These are phyloP conservation scores for Darevskia nairensis DNA, from an alignment of 2,797 vertebrate genomes.

Conservation along the genomic window DNA sequence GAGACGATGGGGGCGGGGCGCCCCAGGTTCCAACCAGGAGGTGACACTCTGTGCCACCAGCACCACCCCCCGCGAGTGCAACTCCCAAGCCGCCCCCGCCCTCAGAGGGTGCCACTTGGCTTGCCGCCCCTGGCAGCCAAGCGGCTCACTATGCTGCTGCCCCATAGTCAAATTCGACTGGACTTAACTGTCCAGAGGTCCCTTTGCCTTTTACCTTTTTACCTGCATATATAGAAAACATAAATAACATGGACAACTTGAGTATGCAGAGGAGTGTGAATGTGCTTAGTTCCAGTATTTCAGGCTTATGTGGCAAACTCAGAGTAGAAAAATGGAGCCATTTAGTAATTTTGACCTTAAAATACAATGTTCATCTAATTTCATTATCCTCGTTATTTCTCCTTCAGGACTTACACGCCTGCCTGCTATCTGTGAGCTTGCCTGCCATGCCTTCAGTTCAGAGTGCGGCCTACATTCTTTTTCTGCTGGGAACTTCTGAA, in stretches of 20 bases:
- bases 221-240: neutral
- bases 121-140: no score
- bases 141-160: no score
- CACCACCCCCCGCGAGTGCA: no score
- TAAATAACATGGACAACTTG: neutral
- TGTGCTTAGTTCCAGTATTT: neutral
- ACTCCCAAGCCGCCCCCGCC: no score
- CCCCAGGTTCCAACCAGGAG: no score
- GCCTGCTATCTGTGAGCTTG: neutral
- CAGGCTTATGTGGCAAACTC: neutral
- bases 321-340: neutral
- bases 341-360: neutral
- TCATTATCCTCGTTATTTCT: neutral
- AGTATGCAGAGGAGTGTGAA: neutral
- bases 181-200: no score
- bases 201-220: neutral
- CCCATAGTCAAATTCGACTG: no score
- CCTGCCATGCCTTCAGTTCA: neutral
- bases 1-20: no score
- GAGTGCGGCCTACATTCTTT: neutral
- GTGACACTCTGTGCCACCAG: no score
- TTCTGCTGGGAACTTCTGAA: constrained; percentile 11
- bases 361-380: neutral
- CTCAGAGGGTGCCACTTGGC: no score
- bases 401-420: neutral